Conservation (phyloP, 2,797 vertebrate species). For the Trematomus bernacchii region DNA sequence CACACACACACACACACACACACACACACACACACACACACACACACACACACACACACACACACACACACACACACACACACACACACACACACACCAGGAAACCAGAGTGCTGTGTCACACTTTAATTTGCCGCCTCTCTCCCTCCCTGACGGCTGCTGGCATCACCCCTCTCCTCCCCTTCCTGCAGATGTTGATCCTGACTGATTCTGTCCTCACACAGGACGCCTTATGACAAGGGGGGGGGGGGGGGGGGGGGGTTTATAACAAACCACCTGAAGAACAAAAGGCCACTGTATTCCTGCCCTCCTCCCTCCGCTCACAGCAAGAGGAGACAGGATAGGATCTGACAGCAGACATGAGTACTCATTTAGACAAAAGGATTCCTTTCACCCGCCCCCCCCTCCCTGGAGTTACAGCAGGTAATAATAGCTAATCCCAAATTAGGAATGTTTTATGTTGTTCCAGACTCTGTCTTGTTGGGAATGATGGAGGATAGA, state of each 20-base stretch:
- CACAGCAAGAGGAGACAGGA: conserved; percentile 57
- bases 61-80: no score
- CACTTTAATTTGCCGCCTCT: conserved; percentile 56
- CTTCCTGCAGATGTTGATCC: conserved; percentile 59
- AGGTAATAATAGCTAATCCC: conserved; percentile 75
- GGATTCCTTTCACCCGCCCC: conserved; percentile 53
- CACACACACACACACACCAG: background rate
- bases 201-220: conserved; percentile 48
- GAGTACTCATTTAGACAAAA: conserved; percentile 64
- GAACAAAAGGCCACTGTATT: conserved; percentile 77
- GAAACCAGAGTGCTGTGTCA: conserved; percentile 11
- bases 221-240: conserved; percentile 44
- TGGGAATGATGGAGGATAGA: conserved; percentile 49
- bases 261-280: conserved; percentile 57
- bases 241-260: background rate
- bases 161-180: conserved; percentile 26
- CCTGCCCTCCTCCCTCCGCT: conserved; percentile 12
- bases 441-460: conserved; percentile 65
- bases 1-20: background rate
- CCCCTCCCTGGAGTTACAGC: conserved; percentile 21
- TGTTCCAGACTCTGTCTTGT: conserved; percentile 53
- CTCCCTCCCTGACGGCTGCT: conserved; percentile 35
- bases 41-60: no score
- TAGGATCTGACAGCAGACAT: conserved; percentile 74
- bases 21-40: no score